Conservation (phyloP, 2,888 invertebrate species). For the Leucophora obtusa region DNA sequence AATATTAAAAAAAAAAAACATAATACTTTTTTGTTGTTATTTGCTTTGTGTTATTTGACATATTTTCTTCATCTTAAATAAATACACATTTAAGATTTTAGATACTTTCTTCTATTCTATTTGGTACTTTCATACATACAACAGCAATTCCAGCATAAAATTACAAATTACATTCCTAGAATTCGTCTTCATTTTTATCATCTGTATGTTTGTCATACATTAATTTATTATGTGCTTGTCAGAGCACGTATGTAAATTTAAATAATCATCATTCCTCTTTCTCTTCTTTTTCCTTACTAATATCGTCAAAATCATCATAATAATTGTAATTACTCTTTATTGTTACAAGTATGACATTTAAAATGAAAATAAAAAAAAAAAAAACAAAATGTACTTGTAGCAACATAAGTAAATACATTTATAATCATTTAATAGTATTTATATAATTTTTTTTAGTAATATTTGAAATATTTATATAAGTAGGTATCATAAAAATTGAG, state of each 20-base stretch:
- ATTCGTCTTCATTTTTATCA: neutral
- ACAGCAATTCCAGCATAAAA: constrained; percentile 50
- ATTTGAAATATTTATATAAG: constrained; percentile 7
- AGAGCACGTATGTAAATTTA: constrained; percentile 29
- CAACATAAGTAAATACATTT: constrained; percentile 2
- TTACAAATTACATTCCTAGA: constrained; percentile 51
- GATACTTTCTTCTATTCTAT: constrained; percentile 8
- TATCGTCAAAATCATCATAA: neutral
- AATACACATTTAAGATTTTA: constrained; percentile 44
- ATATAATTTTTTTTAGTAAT: constrained; percentile 21
- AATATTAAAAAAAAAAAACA: constrained; percentile 27
- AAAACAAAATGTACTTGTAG: neutral
- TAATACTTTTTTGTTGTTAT: constrained; percentile 34
- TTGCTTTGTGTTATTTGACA: constrained; percentile 45
- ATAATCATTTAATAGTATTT: constrained; percentile 14
- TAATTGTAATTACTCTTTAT: constrained; percentile 17
- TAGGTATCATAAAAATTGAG: neutral
- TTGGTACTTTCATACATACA: constrained; percentile 2
- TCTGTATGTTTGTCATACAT: neutral
- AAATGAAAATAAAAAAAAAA: neutral
- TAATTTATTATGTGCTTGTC: constrained; percentile 16
- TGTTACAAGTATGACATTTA: constrained; percentile 15
- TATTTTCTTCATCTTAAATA: constrained; percentile 32
- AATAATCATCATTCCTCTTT: constrained; percentile 7
- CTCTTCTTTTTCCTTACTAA: no score